Conservation (phyloP, 2,888 invertebrate genomes). For the Leptogaster cylindrica region DNA sequence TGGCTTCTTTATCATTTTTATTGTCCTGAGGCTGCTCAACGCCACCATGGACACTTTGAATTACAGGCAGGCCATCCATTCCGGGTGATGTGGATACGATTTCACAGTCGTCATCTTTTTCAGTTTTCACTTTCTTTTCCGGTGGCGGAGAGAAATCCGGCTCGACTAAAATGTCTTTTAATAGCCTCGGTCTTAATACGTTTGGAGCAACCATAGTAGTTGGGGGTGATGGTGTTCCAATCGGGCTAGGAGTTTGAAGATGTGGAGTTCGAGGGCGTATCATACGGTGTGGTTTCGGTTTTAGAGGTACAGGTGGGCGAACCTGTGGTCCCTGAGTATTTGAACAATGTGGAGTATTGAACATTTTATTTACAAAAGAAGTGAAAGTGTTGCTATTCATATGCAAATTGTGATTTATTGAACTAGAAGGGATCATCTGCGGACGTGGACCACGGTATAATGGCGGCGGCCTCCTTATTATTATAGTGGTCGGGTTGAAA, state of each 20-base stretch:
- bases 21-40: constrained; percentile 37
- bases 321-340: constrained; percentile 45
- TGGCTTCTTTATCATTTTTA: constrained; percentile 65
- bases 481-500: constrained; percentile 23
- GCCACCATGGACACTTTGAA: constrained; percentile 74
- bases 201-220: constrained; percentile 49
- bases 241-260: constrained; percentile 33
- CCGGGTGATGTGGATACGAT: constrained; percentile 74
- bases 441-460: constrained; percentile 47
- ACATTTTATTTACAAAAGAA: constrained; percentile 51
- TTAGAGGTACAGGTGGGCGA: constrained; percentile 49
- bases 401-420: constrained; percentile 43
- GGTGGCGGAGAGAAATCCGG: constrained; percentile 41
- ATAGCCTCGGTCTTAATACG: constrained; percentile 30
- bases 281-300: constrained; percentile 49
- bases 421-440: constrained; percentile 44
- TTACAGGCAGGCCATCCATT: constrained; percentile 75
- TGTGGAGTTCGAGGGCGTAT: constrained; percentile 38
- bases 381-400: constrained; percentile 47
- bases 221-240: constrained; percentile 46
- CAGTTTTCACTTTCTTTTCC: constrained; percentile 47
- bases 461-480: constrained; percentile 48
- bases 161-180: constrained; percentile 19
- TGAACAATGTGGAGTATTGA: too few relatives aligned
- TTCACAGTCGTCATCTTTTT: constrained; percentile 76